Conservation (phyloP, 2,888 invertebrate genomes). For the Smittia sp. region DNA sequence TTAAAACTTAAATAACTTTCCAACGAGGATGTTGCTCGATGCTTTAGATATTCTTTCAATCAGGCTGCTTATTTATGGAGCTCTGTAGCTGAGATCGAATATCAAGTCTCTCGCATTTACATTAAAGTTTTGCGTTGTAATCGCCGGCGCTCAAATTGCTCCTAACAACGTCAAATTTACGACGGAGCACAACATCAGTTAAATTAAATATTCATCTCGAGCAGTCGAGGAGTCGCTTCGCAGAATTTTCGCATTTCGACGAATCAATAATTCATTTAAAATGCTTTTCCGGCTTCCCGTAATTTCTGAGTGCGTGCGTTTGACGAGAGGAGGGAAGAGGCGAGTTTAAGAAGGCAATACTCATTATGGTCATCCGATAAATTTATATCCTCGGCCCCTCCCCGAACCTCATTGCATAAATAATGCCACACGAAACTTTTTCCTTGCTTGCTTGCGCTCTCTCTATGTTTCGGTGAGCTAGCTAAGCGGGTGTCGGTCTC, state of each 20-base stretch:
- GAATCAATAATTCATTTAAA: conserved; percentile 11
- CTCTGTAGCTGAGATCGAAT: not conserved
- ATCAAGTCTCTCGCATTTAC: not conserved
- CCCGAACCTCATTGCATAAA: not conserved
- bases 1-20: not conserved
- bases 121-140: not conserved
- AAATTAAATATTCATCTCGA: no score
- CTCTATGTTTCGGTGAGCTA: no score
- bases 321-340: no score
- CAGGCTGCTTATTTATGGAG: not conserved
- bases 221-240: no score
- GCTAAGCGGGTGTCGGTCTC: not conserved
- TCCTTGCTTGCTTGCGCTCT: not conserved
- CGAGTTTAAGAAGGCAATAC: not conserved
- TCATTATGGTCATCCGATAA: conserved; percentile 12
- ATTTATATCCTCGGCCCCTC: not conserved
- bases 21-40: no score
- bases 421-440: not conserved
- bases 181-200: not conserved
- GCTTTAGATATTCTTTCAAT: not conserved
- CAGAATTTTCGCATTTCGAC: not conserved
- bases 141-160: not conserved
- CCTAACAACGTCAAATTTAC: not conserved
- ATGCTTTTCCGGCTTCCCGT: not conserved
- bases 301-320: not conserved